Percentiles rank a stretch among this genome's conserved stretches.
These are phyloP conservation scores for Pogona vitticeps DNA, from an alignment of 2,113 vertebrate species.

Conservation along the genomic window DNA sequence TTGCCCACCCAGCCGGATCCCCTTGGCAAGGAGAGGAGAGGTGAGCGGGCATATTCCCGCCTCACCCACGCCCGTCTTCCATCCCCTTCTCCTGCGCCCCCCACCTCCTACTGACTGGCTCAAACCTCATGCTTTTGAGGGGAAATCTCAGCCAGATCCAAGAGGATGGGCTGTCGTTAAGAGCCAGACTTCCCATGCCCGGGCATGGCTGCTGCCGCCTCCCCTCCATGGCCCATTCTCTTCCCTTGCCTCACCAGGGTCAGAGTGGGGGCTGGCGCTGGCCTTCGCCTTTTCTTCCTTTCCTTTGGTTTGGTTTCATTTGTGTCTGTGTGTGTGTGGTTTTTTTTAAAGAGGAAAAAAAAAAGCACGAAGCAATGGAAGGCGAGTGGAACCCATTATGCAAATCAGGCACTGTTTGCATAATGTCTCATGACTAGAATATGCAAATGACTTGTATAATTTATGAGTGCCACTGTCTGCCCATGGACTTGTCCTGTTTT, in stretches of 20 bases:
- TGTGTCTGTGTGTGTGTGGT: conserved; percentile 81
- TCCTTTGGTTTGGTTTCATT: conserved; percentile 76
- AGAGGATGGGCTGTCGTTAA: too few relatives aligned
- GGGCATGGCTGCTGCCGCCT: conserved; percentile 15
- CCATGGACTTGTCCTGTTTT: conserved; percentile 50
- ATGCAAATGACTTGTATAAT: conserved; percentile 97
- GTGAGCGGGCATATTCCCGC: neutral
- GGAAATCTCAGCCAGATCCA: too few relatives aligned
- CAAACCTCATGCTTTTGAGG: too few relatives aligned
- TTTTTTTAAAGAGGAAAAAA: too few relatives aligned
- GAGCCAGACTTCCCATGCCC: conserved; percentile 4
- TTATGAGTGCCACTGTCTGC: conserved; percentile 92
- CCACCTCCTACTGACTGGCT: too few relatives aligned
- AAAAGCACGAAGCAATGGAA: conserved; percentile 86
- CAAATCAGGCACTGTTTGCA: conserved; percentile 92
- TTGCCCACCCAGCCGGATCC: neutral
- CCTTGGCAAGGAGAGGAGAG: neutral
- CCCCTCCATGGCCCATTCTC: too few relatives aligned
- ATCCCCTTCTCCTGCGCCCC: neutral
- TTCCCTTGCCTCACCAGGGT: too few relatives aligned
- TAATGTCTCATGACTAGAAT: conserved; percentile 94
- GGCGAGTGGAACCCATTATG: conserved; percentile 96
- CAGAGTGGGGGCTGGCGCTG: conserved; percentile 52
- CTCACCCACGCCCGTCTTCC: neutral
- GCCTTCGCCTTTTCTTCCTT: conserved; percentile 73